Evolutionary conservation across 2,113 vertebrate genomes (phyloP).

Genomic region (Pelobates fuscus): DNA sequence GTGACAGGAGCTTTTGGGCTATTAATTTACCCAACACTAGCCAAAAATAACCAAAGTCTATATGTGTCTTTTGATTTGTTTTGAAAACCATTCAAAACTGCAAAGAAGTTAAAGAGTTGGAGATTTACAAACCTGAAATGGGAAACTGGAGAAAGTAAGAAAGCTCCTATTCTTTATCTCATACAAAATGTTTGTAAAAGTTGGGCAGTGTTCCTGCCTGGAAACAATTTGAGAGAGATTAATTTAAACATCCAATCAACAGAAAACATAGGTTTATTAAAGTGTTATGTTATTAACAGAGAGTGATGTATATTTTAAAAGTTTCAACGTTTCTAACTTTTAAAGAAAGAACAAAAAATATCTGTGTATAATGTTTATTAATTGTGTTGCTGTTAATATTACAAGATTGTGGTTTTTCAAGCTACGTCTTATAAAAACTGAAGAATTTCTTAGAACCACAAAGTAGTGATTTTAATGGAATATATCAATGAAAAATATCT

Average conservation of each 20-base stretch:
- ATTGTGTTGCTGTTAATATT: no score
- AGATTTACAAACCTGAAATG: slow-evolving; percentile 63
- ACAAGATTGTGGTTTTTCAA: no score
- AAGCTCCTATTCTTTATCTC: slow-evolving; percentile 67
- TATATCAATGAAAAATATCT: no score
- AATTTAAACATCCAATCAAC: not conserved
- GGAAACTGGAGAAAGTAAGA: slow-evolving; percentile 62
- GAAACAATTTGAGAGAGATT: slow-evolving; percentile 6
- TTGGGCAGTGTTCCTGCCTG: slow-evolving; percentile 50
- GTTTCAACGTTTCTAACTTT: no score
- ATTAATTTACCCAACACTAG: slow-evolving; percentile 72
- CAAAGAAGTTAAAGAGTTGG: slow-evolving; percentile 70
- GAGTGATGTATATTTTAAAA: no score
- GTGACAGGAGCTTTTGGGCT: slow-evolving; percentile 70
- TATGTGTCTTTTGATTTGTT: slow-evolving; percentile 81
- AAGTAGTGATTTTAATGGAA: no score
- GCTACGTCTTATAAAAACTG: no score
- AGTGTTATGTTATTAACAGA: no score
- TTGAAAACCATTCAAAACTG: slow-evolving; percentile 74
- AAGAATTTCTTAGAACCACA: no score
- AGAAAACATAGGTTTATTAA: not conserved
- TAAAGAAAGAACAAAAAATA: no score
- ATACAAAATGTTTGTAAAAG: slow-evolving; percentile 59
- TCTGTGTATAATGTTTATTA: no score
- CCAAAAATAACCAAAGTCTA: slow-evolving; percentile 72